Percentiles rank a stretch among this genome's conserved stretches.
Evolutionary conservation across 2,888 invertebrate species (phyloP).

Genomic region (Andrena dorsata): DNA sequence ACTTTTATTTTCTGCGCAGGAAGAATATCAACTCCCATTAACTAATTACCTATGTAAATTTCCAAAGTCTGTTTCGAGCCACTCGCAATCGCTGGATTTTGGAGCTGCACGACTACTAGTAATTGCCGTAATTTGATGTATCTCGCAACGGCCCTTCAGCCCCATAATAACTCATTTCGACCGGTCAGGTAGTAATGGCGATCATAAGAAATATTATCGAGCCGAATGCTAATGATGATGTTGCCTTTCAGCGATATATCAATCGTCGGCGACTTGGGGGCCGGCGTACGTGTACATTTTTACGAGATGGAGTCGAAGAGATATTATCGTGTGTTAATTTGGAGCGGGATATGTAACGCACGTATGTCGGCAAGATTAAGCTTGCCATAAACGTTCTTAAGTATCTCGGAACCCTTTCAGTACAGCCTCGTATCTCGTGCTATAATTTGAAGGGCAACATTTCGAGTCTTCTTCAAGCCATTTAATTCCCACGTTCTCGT

Average conservation of each 20-base stretch:
- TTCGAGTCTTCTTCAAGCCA: background rate
- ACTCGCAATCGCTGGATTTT: constrained; percentile 2
- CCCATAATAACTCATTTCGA: constrained; percentile 48
- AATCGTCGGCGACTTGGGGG: constrained; percentile 39
- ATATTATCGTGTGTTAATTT: constrained; percentile 44
- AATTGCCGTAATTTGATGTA: constrained; percentile 43
- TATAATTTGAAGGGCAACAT: background rate
- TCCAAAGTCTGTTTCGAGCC: background rate
- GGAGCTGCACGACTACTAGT: background rate
- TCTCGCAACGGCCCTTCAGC: constrained; percentile 2
- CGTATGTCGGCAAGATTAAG: background rate
- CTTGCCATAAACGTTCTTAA: background rate
- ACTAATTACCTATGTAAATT: background rate
- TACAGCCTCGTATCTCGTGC: background rate
- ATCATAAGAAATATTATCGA: constrained; percentile 53
- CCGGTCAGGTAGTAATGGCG: constrained; percentile 28
- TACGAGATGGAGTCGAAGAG: constrained; percentile 19
- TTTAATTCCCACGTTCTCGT: background rate
- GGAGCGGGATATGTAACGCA: constrained; percentile 25
- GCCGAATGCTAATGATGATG: constrained; percentile 57
- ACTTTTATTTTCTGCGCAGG: too few species aligned
- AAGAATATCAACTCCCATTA: background rate
- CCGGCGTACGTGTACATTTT: constrained; percentile 18
- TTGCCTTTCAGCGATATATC: constrained; percentile 59
- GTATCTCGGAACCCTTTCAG: background rate